phyloP scores from a whole-genome alignment of 2,797 vertebrate genomes.

The Malacoraja senta region DNA sequence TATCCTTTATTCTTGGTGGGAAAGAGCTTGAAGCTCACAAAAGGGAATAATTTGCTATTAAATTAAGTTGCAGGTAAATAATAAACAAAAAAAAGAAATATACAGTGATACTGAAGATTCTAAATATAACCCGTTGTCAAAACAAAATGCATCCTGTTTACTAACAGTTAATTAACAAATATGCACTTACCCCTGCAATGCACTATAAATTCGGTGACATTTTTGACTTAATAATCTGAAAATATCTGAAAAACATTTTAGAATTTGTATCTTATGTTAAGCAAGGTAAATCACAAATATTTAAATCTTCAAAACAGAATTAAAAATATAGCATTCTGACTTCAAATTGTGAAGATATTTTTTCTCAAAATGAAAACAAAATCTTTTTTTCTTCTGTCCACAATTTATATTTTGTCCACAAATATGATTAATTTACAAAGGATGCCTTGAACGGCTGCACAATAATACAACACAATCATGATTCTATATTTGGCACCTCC shows the following conservation, averaged over 20 bases:
- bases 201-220: conserved; percentile 69
- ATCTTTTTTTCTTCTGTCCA: not conserved
- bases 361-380: not conserved
- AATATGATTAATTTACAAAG: not conserved
- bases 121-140: not conserved
- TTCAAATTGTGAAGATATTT: not conserved
- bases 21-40: not conserved
- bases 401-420: not conserved
- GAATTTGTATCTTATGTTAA: not conserved
- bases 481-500: not conserved
- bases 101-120: not conserved
- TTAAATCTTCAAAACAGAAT: not conserved
- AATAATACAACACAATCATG: not conserved
- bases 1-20: not conserved
- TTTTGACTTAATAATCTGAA: conserved; percentile 74
- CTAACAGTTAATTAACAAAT: not conserved
- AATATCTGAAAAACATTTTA: conserved; percentile 61
- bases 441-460: not conserved
- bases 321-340: not conserved
- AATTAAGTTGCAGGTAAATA: not conserved
- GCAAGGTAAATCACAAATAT: too few species aligned
- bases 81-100: not conserved
- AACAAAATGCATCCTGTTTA: not conserved
- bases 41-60: too few species aligned
- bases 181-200: conserved; percentile 73